These are phyloP conservation scores for Pyrocephalus nanus DNA, from an alignment of 2,797 vertebrate genomes.

Conservation along the genomic window DNA sequence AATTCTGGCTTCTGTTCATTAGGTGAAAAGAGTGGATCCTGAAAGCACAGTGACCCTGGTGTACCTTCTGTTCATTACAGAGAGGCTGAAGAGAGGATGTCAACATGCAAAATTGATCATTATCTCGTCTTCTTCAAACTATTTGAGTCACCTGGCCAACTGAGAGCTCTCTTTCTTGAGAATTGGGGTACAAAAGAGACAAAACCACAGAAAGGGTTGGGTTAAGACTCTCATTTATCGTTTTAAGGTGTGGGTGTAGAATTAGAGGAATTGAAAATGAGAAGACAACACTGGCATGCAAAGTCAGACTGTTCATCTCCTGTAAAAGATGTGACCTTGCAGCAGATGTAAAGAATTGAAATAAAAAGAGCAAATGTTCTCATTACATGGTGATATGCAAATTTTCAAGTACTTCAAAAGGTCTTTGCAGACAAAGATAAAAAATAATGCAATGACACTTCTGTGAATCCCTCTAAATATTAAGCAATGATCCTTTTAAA, in stretches of 20 bases:
- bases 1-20: not conserved
- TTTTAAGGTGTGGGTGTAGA: not conserved
- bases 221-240: rapidly evolving
- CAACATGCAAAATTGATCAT: not conserved
- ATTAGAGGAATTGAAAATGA: not conserved
- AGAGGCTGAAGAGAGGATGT: not conserved
- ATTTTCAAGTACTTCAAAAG: not conserved
- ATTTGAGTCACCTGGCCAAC: not conserved
- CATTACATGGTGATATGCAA: not conserved
- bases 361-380: not conserved
- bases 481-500: not conserved
- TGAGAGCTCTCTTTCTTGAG: not conserved
- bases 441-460: not conserved
- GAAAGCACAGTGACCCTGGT: not conserved
- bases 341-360: not conserved
- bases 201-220: not conserved
- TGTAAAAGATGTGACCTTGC: not conserved
- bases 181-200: not conserved
- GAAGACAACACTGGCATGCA: not conserved
- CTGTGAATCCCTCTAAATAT: not conserved
- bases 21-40: not conserved
- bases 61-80: not conserved
- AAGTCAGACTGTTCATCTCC: not conserved
- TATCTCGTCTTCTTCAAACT: not conserved
- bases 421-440: not conserved